A percentile compares a stretch with the other conserved stretches of the same genome.
Conservation (phyloP, 2,888 invertebrate species). For the Erebia epiphron region DNA sequence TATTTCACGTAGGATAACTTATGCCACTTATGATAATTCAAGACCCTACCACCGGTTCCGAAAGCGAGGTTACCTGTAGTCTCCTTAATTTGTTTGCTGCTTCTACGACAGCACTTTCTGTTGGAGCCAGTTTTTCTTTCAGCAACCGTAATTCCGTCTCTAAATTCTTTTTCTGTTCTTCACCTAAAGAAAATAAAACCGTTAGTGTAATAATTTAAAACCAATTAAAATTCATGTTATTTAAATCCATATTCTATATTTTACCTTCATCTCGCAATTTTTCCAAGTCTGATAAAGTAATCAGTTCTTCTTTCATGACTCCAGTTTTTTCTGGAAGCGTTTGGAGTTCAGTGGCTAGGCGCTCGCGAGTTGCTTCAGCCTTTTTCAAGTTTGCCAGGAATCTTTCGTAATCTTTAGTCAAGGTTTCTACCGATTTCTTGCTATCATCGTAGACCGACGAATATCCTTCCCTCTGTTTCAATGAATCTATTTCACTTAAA, state of each 20-base stretch:
- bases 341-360: conserved; percentile 82
- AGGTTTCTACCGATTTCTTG: conserved; percentile 72
- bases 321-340: conserved; percentile 87
- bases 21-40: no score
- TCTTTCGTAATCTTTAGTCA: conserved; percentile 80
- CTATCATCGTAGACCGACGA: conserved; percentile 72
- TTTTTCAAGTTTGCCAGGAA: conserved; percentile 84
- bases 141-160: conserved; percentile 76
- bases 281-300: conserved; percentile 84
- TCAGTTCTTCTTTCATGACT: conserved; percentile 85
- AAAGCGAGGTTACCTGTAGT: conserved; percentile 79
- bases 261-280: conserved; percentile 79
- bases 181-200: conserved; percentile 56
- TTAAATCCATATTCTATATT: background rate
- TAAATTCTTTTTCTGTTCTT: conserved; percentile 79
- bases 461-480: conserved; percentile 76
- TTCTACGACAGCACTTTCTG: conserved; percentile 76
- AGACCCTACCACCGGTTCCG: no score
- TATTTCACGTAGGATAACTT: no score
- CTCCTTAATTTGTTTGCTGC: conserved; percentile 78
- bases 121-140: conserved; percentile 71
- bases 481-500: conserved; percentile 79
- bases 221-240: background rate
- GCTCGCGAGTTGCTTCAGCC: conserved; percentile 75
- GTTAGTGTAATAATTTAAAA: background rate